Conservation (phyloP, 2,797 vertebrate genomes). For the Pempheris klunzingeri region DNA sequence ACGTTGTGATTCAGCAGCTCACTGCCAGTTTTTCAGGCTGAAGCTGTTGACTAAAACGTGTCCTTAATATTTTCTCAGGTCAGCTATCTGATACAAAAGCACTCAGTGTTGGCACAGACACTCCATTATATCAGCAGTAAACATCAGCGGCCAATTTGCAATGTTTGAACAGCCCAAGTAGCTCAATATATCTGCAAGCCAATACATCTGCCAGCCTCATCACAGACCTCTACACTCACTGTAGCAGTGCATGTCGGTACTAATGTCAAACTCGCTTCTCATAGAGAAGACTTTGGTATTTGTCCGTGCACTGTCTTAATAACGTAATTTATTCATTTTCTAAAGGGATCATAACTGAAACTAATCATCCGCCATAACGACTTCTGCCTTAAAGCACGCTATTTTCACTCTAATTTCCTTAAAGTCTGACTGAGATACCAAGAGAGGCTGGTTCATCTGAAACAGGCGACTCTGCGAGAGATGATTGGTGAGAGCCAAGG, state of each 20-base stretch:
- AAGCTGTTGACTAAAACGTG: constrained; percentile 17
- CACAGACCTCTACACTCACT: background rate
- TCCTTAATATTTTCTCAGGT: constrained; percentile 36
- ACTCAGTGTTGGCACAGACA: background rate
- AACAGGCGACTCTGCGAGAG: background rate
- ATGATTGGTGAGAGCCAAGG: background rate
- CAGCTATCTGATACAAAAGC: background rate
- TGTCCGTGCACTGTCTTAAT: background rate
- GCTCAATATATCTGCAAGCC: constrained; percentile 6
- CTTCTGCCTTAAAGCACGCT: constrained; percentile 48
- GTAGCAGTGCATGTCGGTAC: background rate
- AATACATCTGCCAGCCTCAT: background rate
- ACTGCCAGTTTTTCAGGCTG: constrained; percentile 1
- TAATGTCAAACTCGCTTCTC: background rate
- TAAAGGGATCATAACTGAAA: constrained; percentile 43
- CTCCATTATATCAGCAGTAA: constrained; percentile 17
- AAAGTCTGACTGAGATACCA: background rate
- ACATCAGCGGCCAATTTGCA: background rate
- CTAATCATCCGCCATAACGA: background rate
- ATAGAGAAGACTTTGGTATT: background rate
- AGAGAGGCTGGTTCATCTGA: background rate
- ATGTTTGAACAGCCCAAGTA: background rate
- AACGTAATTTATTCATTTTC: background rate
- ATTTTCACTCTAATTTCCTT: constrained; percentile 4
- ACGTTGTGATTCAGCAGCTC: constrained; percentile 7